These are phyloP conservation scores for Solenopsis fugax DNA, from an alignment of 1,140 invertebrate species.

Conservation along the genomic window DNA sequence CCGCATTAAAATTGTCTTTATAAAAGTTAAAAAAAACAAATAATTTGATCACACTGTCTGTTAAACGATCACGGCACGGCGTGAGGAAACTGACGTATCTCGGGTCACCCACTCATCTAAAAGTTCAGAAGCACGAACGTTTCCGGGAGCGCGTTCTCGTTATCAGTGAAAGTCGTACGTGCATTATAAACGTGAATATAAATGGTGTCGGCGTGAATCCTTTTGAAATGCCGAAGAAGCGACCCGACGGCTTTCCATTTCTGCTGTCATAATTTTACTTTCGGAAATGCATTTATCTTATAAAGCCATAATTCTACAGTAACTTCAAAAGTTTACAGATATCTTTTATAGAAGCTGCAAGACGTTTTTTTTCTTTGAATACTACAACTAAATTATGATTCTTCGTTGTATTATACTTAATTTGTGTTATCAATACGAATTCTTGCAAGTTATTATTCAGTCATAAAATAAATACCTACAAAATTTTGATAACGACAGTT, in stretches of 20 bases:
- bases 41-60: background rate
- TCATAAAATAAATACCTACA: background rate
- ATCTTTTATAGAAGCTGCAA: conserved; percentile 13
- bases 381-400: background rate
- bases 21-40: conserved; percentile 2
- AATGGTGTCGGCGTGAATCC: background rate
- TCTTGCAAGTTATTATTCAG: background rate
- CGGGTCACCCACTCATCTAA: conserved; percentile 25
- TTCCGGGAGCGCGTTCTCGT: conserved; percentile 68
- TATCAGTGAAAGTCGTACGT: conserved; percentile 76
- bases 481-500: background rate
- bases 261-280: conserved; percentile 49
- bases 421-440: conserved; percentile 16
- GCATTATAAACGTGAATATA: conserved; percentile 50
- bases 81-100: background rate
- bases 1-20: conserved; percentile 38
- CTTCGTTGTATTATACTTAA: background rate
- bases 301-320: background rate
- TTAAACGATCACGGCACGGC: conserved; percentile 8
- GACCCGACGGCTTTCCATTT: conserved; percentile 57
- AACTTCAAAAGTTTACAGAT: background rate
- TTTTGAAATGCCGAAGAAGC: conserved; percentile 39
- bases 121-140: conserved; percentile 66
- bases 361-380: background rate
- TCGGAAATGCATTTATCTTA: conserved; percentile 4